Percentiles rank a stretch among this genome's conserved stretches.
Conservation (phyloP, 2,113 vertebrate species). For the Epinephelus moara region DNA sequence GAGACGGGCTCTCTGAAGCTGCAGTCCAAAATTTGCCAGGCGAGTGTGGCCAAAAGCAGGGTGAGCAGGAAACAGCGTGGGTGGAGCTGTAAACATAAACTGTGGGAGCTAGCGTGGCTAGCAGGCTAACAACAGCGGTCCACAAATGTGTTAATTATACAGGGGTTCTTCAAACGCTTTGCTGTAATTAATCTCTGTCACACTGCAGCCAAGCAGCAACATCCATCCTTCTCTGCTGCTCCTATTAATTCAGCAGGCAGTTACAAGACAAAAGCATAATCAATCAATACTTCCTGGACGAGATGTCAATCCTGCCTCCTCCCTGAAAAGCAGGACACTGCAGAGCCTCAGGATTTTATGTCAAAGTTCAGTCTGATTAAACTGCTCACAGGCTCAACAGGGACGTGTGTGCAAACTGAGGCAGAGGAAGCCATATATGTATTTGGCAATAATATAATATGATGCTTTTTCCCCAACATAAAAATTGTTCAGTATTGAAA, state of each 20-base stretch:
- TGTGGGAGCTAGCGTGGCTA: neutral
- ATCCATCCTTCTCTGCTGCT: conserved; percentile 1
- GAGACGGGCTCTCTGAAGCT: neutral
- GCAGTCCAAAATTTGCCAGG: neutral
- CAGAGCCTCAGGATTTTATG: neutral
- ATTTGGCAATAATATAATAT: neutral
- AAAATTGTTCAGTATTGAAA: conserved; percentile 4
- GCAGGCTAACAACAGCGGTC: neutral
- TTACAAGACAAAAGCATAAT: neutral
- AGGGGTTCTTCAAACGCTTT: neutral
- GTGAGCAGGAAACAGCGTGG: neutral
- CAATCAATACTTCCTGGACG: neutral
- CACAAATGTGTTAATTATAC: neutral
- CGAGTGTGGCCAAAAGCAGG: neutral
- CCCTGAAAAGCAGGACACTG: neutral
- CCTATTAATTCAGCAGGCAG: neutral
- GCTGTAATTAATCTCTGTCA: neutral
- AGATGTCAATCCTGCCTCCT: neutral
- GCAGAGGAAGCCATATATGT: neutral
- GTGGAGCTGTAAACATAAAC: neutral
- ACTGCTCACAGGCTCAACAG: neutral
- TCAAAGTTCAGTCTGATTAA: conserved; percentile 10
- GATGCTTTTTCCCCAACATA: neutral
- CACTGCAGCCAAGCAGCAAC: neutral
- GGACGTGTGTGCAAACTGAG: neutral